Conservation (phyloP, 2,113 vertebrate species). For the Hypanus sabinus region DNA sequence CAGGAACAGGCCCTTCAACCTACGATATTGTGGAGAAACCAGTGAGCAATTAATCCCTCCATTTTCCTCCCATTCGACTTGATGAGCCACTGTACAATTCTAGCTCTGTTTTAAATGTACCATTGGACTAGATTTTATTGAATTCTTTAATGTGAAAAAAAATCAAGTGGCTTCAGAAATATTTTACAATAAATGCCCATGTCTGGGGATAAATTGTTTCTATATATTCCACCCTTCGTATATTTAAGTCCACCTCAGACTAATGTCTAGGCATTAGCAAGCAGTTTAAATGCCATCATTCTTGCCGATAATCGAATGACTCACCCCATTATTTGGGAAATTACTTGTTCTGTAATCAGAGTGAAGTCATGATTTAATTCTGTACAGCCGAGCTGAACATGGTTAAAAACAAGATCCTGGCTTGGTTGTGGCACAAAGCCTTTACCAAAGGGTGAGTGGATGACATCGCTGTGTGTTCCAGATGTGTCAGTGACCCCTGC, state of each 20-base stretch:
- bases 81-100: no score
- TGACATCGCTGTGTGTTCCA: not conserved
- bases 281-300: not conserved
- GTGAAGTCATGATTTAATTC: not conserved
- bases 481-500: not conserved
- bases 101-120: not conserved
- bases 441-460: not conserved
- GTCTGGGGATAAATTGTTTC: not conserved
- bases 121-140: not conserved
- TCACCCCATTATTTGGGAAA: not conserved
- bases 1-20: no score
- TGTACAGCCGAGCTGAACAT: not conserved
- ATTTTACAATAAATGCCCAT: not conserved
- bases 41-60: no score
- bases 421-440: not conserved
- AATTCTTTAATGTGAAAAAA: not conserved
- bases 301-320: constrained; percentile 13
- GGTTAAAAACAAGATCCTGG: not conserved
- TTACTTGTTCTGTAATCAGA: not conserved
- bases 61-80: no score
- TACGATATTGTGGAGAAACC: no score
- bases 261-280: not conserved
- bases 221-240: not conserved
- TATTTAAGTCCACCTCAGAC: not conserved
- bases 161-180: not conserved